Conservation (phyloP, 2,888 invertebrate genomes). For the Sturmia bella region DNA sequence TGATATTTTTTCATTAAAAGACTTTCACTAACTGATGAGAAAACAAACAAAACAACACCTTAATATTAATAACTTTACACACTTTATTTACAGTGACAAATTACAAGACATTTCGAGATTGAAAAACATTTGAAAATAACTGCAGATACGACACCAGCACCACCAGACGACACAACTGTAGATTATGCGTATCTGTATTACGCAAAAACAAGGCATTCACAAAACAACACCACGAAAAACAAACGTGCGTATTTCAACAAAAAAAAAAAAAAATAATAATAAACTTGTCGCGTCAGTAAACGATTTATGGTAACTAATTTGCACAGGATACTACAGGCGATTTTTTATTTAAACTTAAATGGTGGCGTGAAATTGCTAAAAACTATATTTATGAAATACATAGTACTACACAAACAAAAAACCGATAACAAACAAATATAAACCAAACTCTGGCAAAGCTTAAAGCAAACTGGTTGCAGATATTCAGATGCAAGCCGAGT, state of each 20-base stretch:
- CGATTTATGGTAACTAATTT: conserved; percentile 58
- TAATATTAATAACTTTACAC: conserved; percentile 15
- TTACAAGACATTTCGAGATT: conserved; percentile 61
- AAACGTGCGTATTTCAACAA: conserved; percentile 47
- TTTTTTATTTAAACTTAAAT: conserved; percentile 21
- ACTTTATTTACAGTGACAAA: conserved; percentile 57
- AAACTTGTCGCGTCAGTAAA: conserved; percentile 40
- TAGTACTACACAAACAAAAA: background rate
- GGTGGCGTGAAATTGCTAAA: conserved; percentile 12
- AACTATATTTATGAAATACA: background rate
- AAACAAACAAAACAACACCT: conserved; percentile 2
- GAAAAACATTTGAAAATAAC: conserved; percentile 26
- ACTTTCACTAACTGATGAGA: conserved; percentile 66
- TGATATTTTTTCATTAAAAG: conserved; percentile 25
- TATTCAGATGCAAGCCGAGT: conserved; percentile 40
- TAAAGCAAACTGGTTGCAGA: conserved; percentile 66
- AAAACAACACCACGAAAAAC: background rate
- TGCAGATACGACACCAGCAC: conserved; percentile 8
- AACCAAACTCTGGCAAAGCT: conserved; percentile 64
- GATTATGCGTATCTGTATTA: conserved; percentile 53
- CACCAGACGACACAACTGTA: background rate
- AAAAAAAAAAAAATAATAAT: no score
- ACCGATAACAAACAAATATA: conserved; percentile 37
- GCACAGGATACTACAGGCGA: conserved; percentile 54
- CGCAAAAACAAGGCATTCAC: conserved; percentile 56